Evolutionary conservation across 2,113 vertebrate genomes (phyloP).

Genomic region (Ranitomeya imitator): DNA sequence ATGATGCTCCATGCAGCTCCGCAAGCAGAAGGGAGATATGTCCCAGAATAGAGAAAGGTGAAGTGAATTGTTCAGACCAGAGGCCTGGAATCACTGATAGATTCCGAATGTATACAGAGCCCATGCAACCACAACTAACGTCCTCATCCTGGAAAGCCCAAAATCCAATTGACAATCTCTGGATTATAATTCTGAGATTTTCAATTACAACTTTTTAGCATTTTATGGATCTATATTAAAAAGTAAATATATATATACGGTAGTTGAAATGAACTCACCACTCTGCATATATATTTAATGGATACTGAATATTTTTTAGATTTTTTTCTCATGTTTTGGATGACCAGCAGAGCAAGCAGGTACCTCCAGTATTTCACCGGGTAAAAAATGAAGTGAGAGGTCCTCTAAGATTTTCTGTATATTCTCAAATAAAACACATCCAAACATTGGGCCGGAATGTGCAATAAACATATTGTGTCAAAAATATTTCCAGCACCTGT

Average conservation of each 20-base stretch:
- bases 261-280: too few species aligned
- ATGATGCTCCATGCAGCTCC: background rate
- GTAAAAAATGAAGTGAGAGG: too few species aligned
- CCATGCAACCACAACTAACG: background rate
- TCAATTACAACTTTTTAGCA: too few species aligned
- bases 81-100: background rate
- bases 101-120: background rate
- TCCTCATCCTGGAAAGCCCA: background rate
- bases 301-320: too few species aligned
- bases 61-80: slow-evolving; percentile 9
- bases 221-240: too few species aligned
- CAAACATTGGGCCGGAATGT: background rate
- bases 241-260: too few species aligned
- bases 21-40: slow-evolving; percentile 14
- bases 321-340: too few species aligned
- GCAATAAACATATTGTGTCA: background rate
- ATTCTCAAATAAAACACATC: background rate
- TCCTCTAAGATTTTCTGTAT: background rate
- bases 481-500: slow-evolving; percentile 14
- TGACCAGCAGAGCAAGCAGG: too few species aligned
- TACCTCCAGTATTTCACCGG: too few species aligned
- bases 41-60: slow-evolving; percentile 7
- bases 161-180: background rate
- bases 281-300: too few species aligned
- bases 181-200: background rate